Evolutionary conservation across 2,113 vertebrate species (phyloP), one percentile per base, ranked within the genome.

Genomic region (Globicephala melas): DNA sequence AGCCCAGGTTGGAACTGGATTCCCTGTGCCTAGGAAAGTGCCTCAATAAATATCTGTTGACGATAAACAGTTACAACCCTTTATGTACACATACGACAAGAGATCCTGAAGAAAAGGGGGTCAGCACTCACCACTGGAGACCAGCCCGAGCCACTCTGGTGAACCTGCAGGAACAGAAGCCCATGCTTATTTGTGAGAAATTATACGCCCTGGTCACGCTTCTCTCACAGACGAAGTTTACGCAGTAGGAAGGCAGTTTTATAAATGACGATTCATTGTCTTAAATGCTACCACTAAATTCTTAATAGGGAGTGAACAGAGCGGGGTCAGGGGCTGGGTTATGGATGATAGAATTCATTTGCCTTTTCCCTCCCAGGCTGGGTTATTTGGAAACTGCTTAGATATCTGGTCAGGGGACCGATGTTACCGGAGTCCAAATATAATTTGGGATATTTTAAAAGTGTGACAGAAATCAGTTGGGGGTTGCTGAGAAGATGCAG

Each of bases 81-180:
- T 3, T 14, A 26, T 4, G 23, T 1, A 62, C 8, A 60, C 15
- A 6, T 1, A 6, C 0, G 12, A 31, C 36, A 58, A 58, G 55
- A 58, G 55, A 58, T 47, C 80, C 0, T 53, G 31, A 50, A 77
- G 47, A 47, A 1, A 18, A 14, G 26, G 47, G 67, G 11, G 47
- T 7, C 53, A 10, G 41, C 50, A 98, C 99, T 99, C 97, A 99
- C 99, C 99, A 99, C 99, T n/a, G 99, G 99, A 95, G 99, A 99
- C 99, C 99, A 99, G 60, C 99, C 99, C 0, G 99, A 99, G 4
- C 99, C 99, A 58, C 99, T 99, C 98, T 99, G 99, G 96, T 99
- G 99, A 97, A 99, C 99, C 99, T 99, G 98, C 1, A 73, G 23
- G 50, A 31, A 95, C 38, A 94, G 0, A 26, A 95, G 26, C 21